These are phyloP conservation scores for Stramonita haemastoma DNA, from an alignment of 2,888 invertebrate genomes.

Conservation along the genomic window DNA sequence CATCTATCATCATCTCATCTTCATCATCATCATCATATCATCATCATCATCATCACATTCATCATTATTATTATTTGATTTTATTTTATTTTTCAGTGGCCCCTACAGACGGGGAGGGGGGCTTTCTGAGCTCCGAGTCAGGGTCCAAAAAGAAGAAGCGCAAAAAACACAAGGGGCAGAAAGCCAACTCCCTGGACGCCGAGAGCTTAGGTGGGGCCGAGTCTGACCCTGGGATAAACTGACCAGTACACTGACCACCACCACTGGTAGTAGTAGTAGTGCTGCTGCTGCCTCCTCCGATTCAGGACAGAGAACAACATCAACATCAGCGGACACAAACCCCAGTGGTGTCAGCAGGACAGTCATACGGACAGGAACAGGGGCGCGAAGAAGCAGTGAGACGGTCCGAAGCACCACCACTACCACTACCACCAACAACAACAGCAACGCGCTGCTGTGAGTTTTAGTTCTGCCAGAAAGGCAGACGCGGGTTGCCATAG, in stretches of 20 bases:
- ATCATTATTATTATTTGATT: too few relatives aligned
- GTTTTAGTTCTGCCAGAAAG: too few relatives aligned
- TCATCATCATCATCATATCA: too few relatives aligned
- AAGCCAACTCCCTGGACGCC: background rate
- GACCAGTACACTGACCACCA: background rate
- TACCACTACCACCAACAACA: too few relatives aligned
- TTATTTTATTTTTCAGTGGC: background rate
- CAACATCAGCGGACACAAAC: background rate
- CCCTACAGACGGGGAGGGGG: background rate
- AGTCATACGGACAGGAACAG: too few relatives aligned
- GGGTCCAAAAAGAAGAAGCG: slow-evolving; percentile 38
- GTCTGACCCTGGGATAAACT: background rate
- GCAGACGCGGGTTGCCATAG: too few relatives aligned
- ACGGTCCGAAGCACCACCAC: too few relatives aligned
- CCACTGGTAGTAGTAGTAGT: too few relatives aligned
- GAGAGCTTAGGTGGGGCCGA: slow-evolving; percentile 20
- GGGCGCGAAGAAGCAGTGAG: too few relatives aligned
- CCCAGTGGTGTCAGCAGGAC: background rate
- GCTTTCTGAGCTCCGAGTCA: background rate
- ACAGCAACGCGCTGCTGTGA: too few relatives aligned
- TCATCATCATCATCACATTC: too few relatives aligned
- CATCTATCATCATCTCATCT: too few relatives aligned
- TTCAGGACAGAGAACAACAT: background rate
- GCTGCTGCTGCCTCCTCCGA: background rate
- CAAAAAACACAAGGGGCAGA: slow-evolving; percentile 36